Conservation (phyloP, 1,140 invertebrate genomes). For the Bombus picipes region DNA sequence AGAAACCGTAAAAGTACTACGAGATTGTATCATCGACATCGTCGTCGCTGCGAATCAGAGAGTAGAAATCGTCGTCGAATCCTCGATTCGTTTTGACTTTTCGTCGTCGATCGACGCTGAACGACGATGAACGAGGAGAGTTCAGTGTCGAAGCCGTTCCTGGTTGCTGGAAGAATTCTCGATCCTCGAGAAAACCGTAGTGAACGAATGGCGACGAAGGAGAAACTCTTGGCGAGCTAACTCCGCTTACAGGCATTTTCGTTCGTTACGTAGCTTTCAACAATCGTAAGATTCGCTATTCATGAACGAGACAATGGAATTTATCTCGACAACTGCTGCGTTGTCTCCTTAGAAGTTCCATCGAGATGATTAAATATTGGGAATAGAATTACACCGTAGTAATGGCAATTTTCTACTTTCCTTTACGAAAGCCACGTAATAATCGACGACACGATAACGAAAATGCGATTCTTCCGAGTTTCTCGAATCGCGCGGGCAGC, state of each 20-base stretch:
- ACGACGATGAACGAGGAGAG: background rate
- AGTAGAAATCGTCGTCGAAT: too few relatives aligned
- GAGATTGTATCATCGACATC: background rate
- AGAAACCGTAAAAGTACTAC: background rate
- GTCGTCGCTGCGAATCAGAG: background rate
- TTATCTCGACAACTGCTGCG: too few relatives aligned
- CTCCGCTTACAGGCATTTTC: background rate
- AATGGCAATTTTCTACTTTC: too few relatives aligned
- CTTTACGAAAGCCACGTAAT: background rate
- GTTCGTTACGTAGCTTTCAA: background rate
- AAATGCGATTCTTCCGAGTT: constrained; percentile 14
- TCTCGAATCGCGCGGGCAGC: background rate
- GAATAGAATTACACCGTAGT: background rate
- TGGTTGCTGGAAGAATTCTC: background rate
- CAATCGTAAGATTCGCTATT: background rate
- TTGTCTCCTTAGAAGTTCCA: background rate
- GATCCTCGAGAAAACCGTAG: background rate
- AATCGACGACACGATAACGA: background rate
- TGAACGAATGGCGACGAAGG: background rate
- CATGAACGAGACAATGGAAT: background rate
- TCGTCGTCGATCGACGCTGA: background rate
- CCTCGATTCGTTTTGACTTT: background rate
- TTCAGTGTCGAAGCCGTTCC: background rate
- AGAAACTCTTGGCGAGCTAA: background rate
- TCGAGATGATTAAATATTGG: background rate